phyloP scores from a whole-genome alignment of 2,888 invertebrate genomes.

The Xanthia icteritia region DNA sequence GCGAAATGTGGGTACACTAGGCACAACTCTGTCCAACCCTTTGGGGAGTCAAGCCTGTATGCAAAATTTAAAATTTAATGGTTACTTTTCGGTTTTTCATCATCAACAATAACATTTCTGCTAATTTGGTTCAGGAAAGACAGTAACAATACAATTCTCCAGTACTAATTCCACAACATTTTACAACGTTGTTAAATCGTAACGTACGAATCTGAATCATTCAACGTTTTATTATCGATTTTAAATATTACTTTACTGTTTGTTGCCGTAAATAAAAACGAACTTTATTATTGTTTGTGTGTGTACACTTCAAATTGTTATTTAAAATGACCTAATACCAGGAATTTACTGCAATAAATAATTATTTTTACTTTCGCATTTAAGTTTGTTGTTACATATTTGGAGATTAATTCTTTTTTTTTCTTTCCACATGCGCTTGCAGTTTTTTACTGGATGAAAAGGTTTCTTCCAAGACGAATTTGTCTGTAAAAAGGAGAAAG shows the following conservation, averaged over 20 bases:
- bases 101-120: too few species aligned
- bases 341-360: conserved; percentile 10
- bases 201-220: conserved; percentile 57
- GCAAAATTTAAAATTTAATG: too few species aligned
- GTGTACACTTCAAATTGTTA: conserved; percentile 10
- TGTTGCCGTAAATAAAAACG: conserved; percentile 55
- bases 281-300: conserved; percentile 34
- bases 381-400: neutral
- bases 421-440: neutral
- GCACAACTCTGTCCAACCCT: too few species aligned
- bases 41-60: too few species aligned
- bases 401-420: neutral
- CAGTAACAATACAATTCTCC: conserved; percentile 9
- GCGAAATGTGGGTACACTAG: too few species aligned
- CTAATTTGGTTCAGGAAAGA: conserved; percentile 5
- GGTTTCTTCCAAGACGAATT: neutral
- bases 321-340: neutral
- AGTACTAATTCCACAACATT: conserved; percentile 4
- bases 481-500: neutral
- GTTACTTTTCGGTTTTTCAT: too few species aligned
- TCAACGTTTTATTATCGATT: conserved; percentile 61
- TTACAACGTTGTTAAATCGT: conserved; percentile 44
- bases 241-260: conserved; percentile 57
- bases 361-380: neutral
- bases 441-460: neutral